Evolutionary conservation across 2,888 invertebrate genomes (phyloP), one percentile per base, ranked within the genome.

Genomic region (Caenorhabditis parvicauda): DNA sequence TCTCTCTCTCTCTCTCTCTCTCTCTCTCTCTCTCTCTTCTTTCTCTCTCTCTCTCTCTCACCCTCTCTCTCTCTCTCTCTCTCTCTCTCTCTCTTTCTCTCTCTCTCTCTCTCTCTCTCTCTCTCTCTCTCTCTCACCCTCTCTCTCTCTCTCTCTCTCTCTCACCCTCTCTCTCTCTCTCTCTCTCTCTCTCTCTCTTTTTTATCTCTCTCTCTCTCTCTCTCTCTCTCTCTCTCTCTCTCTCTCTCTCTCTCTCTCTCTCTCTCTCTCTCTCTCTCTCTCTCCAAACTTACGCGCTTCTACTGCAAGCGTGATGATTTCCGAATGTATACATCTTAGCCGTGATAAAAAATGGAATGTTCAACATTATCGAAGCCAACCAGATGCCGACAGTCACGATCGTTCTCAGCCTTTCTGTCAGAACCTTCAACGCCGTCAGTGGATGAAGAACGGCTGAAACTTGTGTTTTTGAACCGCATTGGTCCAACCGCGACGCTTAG

Each of bases 321-420:
- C 43, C 48, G 29, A 55, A 66, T 21, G 48, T 53, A 27, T 52
- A 60, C n/a, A 60, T 14, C 38, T 74, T 54, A 2, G 63, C 60
- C 22, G 70, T 60, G 6, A 63, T 58, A 45, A 72, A 73, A 46
- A 68, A 78, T 37, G 63, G 65, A 5, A 67, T 37, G 37, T 75
- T 75, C 22, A 60, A 59, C 24, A 52, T 1, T 28, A 75, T 44
- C 50, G 62, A 54, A 12, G 69, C 43, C 17, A 56, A 22, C 77
- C 77, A 77, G 44, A 76, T 67, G 9, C 49, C 35, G 19, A 64
- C 35, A 42, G 72, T 72, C 39, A 75, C 65, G 19, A 54, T 43
- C 1, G 54, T 42, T 21, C 79, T 72, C 6, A 73, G 64, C 17
- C 67, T 59, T 14, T 67, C 64, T 6, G 76, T 80, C 19, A 80